Evolutionary conservation across 2,888 invertebrate species (phyloP).

Genomic region (Caenorhabditis sinica): DNA sequence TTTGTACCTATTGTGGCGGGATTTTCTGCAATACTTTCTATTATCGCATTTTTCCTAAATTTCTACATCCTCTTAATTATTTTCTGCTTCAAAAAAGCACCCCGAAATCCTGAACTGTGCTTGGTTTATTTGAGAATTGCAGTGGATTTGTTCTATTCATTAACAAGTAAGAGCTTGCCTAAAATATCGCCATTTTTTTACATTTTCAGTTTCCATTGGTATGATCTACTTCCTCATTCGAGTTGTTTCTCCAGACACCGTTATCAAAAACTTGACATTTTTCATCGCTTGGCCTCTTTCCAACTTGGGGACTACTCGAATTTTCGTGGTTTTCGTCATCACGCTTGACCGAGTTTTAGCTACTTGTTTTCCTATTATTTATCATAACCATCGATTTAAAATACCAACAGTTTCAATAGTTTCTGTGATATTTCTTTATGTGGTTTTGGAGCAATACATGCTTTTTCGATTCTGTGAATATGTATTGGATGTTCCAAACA

Average conservation of each 20-base stretch:
- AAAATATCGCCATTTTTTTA: neutral
- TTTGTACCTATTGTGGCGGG: too few relatives aligned
- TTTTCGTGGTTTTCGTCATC: conserved; percentile 19
- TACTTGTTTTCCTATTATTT: conserved; percentile 14
- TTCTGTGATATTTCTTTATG: neutral
- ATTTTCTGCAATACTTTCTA: too few relatives aligned
- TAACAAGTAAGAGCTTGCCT: conserved; percentile 24
- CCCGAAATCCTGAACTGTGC: too few relatives aligned
- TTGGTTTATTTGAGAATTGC: too few relatives aligned
- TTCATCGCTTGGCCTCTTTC: conserved; percentile 29
- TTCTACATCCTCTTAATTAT: too few relatives aligned
- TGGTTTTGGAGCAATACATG: conserved; percentile 9
- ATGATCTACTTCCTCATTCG: conserved; percentile 10
- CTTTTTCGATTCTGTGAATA: conserved; percentile 20
- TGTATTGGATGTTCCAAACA: conserved; percentile 14
- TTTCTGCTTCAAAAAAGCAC: too few relatives aligned
- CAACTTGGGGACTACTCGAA: neutral
- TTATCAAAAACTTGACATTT: conserved; percentile 13
- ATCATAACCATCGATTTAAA: conserved; percentile 32
- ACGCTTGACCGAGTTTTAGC: conserved; percentile 28
- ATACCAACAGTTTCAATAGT: neutral
- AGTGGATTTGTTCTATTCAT: too few relatives aligned
- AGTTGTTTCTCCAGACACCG: neutral
- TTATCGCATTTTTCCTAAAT: too few relatives aligned
- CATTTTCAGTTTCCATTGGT: conserved; percentile 8